These are phyloP conservation scores for Columba livia DNA, from an alignment of 2,113 vertebrate species.

Conservation along the genomic window DNA sequence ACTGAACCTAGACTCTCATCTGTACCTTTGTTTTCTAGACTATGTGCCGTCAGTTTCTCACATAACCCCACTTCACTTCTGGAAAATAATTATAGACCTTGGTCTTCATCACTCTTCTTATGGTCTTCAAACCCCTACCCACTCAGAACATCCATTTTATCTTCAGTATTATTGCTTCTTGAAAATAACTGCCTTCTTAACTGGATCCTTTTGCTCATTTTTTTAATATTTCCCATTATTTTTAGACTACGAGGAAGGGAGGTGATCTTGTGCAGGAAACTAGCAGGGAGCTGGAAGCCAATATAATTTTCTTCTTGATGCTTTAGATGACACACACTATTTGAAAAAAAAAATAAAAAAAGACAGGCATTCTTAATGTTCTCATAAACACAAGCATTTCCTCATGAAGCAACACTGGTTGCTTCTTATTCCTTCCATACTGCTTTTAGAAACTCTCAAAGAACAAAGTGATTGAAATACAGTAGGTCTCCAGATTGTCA, in stretches of 20 bases:
- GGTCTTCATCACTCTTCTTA: background rate
- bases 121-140: background rate
- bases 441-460: slow-evolving; percentile 21
- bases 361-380: slow-evolving; percentile 35
- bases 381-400: slow-evolving; percentile 51
- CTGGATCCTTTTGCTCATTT: background rate
- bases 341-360: slow-evolving; percentile 9
- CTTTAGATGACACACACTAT: background rate
- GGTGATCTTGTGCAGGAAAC: background rate
- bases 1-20: background rate
- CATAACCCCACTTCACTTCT: background rate
- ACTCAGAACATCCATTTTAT: background rate
- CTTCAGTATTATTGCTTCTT: background rate
- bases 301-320: slow-evolving; percentile 25
- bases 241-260: background rate
- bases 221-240: slow-evolving; percentile 23
- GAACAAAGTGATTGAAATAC: background rate
- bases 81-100: background rate
- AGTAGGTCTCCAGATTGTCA: background rate
- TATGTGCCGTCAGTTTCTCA: background rate
- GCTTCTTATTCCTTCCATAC: slow-evolving; percentile 18
- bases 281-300: slow-evolving; percentile 8
- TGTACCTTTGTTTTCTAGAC: background rate
- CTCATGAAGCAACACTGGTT: slow-evolving; percentile 15
- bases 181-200: background rate